Percentiles rank a stretch among this genome's conserved stretches.
Conservation (phyloP, 2,888 invertebrate species). For the Volucella inflata region DNA sequence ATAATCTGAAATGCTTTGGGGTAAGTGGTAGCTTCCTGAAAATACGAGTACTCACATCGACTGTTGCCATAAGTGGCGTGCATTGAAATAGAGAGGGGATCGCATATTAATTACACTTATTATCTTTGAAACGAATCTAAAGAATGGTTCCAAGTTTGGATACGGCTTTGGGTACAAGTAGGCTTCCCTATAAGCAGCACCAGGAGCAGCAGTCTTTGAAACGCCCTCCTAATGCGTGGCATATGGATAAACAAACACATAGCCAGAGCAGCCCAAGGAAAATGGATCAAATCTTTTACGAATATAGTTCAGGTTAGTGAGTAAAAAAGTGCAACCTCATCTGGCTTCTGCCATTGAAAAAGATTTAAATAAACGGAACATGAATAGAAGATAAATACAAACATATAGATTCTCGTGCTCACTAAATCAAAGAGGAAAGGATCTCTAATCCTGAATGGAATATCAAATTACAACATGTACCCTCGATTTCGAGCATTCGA, state of each 20-base stretch:
- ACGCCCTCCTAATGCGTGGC: slow-evolving; percentile 33
- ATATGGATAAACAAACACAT: slow-evolving; percentile 43
- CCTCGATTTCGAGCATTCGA: background rate
- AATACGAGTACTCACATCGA: slow-evolving; percentile 14
- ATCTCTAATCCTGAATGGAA: slow-evolving; percentile 57
- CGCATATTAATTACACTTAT: slow-evolving; percentile 73
- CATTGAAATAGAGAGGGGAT: slow-evolving; percentile 56
- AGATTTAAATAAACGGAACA: slow-evolving; percentile 37
- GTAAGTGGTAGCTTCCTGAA: slow-evolving; percentile 50
- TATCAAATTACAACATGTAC: slow-evolving; percentile 60
- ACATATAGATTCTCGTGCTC: background rate
- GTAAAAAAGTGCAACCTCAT: slow-evolving; percentile 2
- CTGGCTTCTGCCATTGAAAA: slow-evolving; percentile 23
- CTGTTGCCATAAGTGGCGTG: slow-evolving; percentile 46
- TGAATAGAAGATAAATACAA: too few relatives aligned
- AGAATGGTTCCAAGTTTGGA: slow-evolving; percentile 47
- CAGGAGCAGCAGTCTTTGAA: background rate
- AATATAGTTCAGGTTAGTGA: slow-evolving; percentile 4
- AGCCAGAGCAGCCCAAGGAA: slow-evolving; percentile 8
- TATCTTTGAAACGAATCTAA: slow-evolving; percentile 50
- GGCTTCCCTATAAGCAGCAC: slow-evolving; percentile 27
- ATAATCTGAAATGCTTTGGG: slow-evolving; percentile 57
- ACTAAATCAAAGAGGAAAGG: slow-evolving; percentile 41
- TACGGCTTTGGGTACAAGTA: background rate
- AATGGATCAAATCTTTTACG: slow-evolving; percentile 52